Evolutionary conservation across 2,797 vertebrate species (phyloP).

Genomic region (Apogon talboti): DNA sequence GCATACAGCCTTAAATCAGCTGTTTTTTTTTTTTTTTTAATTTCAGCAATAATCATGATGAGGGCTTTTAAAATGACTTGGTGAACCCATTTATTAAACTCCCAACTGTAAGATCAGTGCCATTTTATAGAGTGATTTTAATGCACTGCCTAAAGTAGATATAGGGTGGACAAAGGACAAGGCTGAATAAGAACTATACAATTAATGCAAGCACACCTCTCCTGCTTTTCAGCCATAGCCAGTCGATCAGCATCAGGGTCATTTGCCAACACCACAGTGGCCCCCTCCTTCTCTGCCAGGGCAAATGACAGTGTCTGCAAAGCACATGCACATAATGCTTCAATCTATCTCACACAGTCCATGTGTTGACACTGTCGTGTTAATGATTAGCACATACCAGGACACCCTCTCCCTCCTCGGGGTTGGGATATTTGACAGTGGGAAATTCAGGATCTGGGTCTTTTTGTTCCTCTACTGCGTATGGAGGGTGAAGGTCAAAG

Average conservation of each 20-base stretch:
- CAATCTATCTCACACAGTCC: background rate
- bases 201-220: slow-evolving; percentile 73
- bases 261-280: slow-evolving; percentile 92
- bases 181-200: background rate
- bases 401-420: slow-evolving; percentile 96
- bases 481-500: slow-evolving; percentile 90
- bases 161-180: no score
- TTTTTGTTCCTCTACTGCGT: slow-evolving; percentile 93
- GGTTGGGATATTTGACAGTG: slow-evolving; percentile 96
- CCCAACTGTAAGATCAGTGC: no score
- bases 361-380: background rate
- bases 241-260: slow-evolving; percentile 97
- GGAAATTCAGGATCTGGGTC: slow-evolving; percentile 96
- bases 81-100: no score
- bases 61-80: no score
- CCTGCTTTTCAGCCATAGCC: slow-evolving; percentile 93
- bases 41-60: background rate
- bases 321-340: slow-evolving; percentile 40
- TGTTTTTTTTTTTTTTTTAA: background rate
- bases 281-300: slow-evolving; percentile 90
- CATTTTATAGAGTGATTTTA: no score
- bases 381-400: slow-evolving; percentile 83
- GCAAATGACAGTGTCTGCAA: slow-evolving; percentile 93
- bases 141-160: no score
- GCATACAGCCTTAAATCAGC: background rate